Conservation (phyloP, 2,797 vertebrate genomes). For the Parotocinclus haroldoi region DNA sequence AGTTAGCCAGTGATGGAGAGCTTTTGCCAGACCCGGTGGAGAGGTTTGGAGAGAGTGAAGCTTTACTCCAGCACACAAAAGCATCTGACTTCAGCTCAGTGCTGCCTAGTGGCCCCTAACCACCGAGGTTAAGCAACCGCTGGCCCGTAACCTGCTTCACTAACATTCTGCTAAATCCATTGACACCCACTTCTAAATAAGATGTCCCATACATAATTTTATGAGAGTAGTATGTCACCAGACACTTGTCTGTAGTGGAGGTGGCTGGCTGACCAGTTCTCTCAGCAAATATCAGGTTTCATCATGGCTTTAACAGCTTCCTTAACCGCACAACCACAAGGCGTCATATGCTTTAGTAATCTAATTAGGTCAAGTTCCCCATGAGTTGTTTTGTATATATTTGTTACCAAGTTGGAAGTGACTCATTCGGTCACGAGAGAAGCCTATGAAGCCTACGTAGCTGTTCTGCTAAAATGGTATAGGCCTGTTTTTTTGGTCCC, state of each 20-base stretch:
- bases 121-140: constrained; percentile 3
- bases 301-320: neutral
- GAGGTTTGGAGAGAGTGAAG: constrained; percentile 3
- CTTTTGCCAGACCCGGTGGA: constrained; percentile 34
- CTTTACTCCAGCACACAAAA: constrained; percentile 18
- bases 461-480: neutral
- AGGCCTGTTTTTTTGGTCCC: no score
- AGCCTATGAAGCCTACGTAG: no score
- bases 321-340: neutral
- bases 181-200: constrained; percentile 6
- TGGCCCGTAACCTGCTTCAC: constrained; percentile 11
- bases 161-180: constrained; percentile 15
- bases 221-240: constrained; percentile 8
- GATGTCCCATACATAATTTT: constrained; percentile 12
- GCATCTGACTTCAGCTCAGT: constrained; percentile 8
- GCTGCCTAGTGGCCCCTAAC: constrained; percentile 11
- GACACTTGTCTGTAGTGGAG: constrained; percentile 10
- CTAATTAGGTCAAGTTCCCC: constrained; percentile 15
- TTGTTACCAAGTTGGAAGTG: constrained; percentile 29
- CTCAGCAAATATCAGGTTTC: neutral
- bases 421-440: constrained; percentile 17
- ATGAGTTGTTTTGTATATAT: constrained; percentile 25
- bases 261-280: neutral
- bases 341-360: constrained; percentile 20
- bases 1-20: constrained; percentile 30